These are phyloP conservation scores for Masticophis lateralis DNA, from an alignment of 2,797 vertebrate genomes.

Conservation along the genomic window DNA sequence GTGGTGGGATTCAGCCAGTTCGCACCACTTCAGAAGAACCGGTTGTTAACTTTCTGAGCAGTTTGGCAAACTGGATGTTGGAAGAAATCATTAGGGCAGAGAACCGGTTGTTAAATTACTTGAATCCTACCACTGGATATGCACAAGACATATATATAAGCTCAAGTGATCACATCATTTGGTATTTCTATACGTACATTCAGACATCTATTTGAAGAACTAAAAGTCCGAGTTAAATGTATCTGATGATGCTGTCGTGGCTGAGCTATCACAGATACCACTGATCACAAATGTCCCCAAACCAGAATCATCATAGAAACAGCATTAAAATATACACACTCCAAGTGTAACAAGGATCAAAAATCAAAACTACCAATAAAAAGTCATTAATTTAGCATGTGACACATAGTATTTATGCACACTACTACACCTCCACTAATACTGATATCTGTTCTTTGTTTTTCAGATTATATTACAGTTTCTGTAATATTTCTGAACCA, in stretches of 20 bases:
- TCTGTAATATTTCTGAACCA: background rate
- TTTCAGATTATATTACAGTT: background rate
- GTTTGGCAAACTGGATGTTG: too few species aligned
- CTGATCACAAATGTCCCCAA: background rate
- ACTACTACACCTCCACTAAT: background rate
- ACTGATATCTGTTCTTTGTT: background rate
- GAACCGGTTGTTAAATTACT: too few species aligned
- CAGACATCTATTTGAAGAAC: background rate
- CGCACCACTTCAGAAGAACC: too few species aligned
- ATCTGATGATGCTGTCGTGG: background rate
- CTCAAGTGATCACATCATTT: background rate
- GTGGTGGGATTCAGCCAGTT: too few species aligned
- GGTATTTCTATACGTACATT: background rate
- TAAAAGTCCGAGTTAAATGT: background rate
- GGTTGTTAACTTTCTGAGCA: too few species aligned
- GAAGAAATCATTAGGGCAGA: too few species aligned
- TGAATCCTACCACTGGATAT: too few species aligned
- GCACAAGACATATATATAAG: background rate
- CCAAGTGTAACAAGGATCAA: background rate
- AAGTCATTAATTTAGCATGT: background rate
- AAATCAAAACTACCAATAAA: background rate
- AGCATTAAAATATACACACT: background rate
- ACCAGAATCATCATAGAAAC: background rate
- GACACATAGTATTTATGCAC: background rate
- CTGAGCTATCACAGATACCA: background rate